Evolutionary conservation across 2,797 vertebrate species (phyloP).

Genomic region (Pipistrellus pipistrellus): DNA sequence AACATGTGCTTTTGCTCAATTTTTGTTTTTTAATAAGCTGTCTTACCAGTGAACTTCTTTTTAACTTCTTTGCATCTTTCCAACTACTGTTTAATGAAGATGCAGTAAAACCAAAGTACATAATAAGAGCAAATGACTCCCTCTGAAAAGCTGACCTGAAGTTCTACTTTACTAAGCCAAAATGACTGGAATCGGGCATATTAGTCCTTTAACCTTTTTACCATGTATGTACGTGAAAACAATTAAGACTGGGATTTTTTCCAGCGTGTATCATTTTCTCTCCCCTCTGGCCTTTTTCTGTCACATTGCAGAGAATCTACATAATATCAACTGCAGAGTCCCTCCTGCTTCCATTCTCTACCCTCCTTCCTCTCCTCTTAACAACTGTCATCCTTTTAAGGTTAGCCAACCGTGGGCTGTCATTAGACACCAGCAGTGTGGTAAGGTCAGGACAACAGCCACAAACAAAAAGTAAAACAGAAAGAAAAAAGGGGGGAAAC

Average conservation of each 20-base stretch:
- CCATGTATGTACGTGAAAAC: slow-evolving; percentile 87
- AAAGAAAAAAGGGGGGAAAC: background rate
- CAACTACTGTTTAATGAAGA: slow-evolving; percentile 76
- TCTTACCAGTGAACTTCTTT: slow-evolving; percentile 61
- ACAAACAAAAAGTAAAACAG: slow-evolving; percentile 65
- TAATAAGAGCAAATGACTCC: slow-evolving; percentile 70
- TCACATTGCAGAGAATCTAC: slow-evolving; percentile 86
- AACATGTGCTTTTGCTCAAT: slow-evolving; percentile 63
- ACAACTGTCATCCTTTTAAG: slow-evolving; percentile 86
- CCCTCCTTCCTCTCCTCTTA: slow-evolving; percentile 82
- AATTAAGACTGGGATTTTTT: slow-evolving; percentile 87
- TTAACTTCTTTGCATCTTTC: slow-evolving; percentile 72
- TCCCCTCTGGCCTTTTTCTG: slow-evolving; percentile 88
- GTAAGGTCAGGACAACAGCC: slow-evolving; percentile 27
- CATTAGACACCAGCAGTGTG: slow-evolving; percentile 71
- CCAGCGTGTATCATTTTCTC: slow-evolving; percentile 87
- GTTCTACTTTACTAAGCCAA: slow-evolving; percentile 84
- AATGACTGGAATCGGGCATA: slow-evolving; percentile 79
- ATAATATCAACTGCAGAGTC: slow-evolving; percentile 82
- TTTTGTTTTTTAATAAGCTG: slow-evolving; percentile 65
- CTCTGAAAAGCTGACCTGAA: slow-evolving; percentile 82
- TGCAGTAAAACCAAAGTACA: slow-evolving; percentile 74
- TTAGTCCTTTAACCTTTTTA: slow-evolving; percentile 86
- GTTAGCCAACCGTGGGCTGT: slow-evolving; percentile 81
- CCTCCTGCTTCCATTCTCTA: slow-evolving; percentile 79